Percentiles rank a stretch among this genome's conserved stretches.
Evolutionary conservation across 1,140 invertebrate species (phyloP).

Genomic region (Drosophila orosa): DNA sequence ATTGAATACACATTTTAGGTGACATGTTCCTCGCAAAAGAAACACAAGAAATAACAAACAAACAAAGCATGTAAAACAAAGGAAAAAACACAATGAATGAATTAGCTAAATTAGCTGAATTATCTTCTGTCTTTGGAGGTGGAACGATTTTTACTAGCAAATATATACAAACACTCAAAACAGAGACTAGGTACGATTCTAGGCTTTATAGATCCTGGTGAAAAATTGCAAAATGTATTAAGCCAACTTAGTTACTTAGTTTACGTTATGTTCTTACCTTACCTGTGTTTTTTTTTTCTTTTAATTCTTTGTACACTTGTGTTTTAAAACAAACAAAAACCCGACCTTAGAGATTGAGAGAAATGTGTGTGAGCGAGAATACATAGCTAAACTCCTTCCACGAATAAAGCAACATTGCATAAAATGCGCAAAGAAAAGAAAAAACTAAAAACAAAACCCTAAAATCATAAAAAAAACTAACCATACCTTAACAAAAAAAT

Average conservation of each 20-base stretch:
- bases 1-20: constrained; percentile 82
- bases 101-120: constrained; percentile 64
- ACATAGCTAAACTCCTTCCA: constrained; percentile 77
- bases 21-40: constrained; percentile 77
- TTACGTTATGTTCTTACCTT: constrained; percentile 38
- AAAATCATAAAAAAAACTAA: constrained; percentile 20
- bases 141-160: constrained; percentile 48
- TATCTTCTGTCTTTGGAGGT: constrained; percentile 37
- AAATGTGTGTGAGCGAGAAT: constrained; percentile 26
- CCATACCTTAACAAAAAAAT: constrained; percentile 33
- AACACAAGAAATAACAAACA: constrained; percentile 23
- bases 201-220: constrained; percentile 17
- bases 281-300: constrained; percentile 26
- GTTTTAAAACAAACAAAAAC: constrained; percentile 37
- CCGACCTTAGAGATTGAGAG: constrained; percentile 30
- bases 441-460: constrained; percentile 29
- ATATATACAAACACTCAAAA: constrained; percentile 36
- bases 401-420: constrained; percentile 76
- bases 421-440: constrained; percentile 72
- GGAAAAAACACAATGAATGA: constrained; percentile 36
- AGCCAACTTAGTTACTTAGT: constrained; percentile 66
- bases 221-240: constrained; percentile 50
- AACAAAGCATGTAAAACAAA: constrained; percentile 25
- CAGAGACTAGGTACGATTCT: constrained; percentile 43
- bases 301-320: constrained; percentile 49